These are phyloP conservation scores for Ailuropoda melanoleuca DNA, from an alignment of 2,113 vertebrate genomes.

Conservation along the genomic window DNA sequence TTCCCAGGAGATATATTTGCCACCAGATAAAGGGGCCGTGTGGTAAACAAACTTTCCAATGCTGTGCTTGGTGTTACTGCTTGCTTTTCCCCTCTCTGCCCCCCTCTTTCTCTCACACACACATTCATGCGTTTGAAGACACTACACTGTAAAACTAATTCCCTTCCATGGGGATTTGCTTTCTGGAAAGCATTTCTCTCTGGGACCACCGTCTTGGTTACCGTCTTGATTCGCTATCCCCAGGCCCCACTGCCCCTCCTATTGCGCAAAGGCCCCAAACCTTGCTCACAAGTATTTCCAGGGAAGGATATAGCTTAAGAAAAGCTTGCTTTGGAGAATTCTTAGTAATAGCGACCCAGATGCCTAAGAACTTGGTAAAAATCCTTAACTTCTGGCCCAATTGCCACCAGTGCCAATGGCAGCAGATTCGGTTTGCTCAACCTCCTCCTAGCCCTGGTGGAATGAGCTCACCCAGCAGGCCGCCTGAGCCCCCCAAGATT, in stretches of 20 bases:
- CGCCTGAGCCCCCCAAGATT: not conserved
- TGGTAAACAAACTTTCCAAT: constrained; percentile 62
- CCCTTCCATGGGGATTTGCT: not conserved
- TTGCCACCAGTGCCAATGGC: not conserved
- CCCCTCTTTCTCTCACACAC: rapidly evolving
- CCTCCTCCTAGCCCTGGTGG: not conserved
- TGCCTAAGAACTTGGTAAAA: not conserved
- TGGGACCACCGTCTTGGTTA: not conserved
- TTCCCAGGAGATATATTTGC: constrained; percentile 72
- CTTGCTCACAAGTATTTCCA: not conserved
- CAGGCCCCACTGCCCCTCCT: not conserved
- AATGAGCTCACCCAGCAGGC: not conserved
- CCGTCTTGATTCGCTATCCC: not conserved
- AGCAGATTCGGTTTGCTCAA: not conserved
- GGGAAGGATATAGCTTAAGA: not conserved
- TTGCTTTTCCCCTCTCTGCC: not conserved
- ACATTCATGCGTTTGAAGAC: not conserved
- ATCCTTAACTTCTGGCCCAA: not conserved
- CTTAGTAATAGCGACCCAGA: not conserved
- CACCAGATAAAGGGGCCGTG: constrained; percentile 64
- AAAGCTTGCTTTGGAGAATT: not conserved
- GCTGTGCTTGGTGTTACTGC: not conserved
- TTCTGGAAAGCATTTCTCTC: not conserved
- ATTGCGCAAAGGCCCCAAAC: not conserved
- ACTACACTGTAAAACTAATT: not conserved